Base-by-base conservation (phyloP, 2,797 vertebrate species). In the Onychomys leucogaster region DNA sequence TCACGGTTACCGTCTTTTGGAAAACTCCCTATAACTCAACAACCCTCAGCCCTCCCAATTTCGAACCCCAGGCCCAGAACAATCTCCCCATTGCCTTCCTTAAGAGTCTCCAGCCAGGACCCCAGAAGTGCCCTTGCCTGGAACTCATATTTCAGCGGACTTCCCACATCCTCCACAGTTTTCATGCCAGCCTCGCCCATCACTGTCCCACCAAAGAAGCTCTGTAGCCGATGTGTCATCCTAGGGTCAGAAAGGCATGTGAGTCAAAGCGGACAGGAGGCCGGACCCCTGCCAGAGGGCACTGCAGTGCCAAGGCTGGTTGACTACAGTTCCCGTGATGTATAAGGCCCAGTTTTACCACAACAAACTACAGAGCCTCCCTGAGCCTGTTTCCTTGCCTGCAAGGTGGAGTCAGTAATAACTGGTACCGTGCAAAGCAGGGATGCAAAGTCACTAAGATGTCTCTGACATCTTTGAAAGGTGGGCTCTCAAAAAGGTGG, bases 141-240 rank as follows among this genome's bases (percentile, higher is more conserved):
- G 96, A 99, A 99, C 91, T 98, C 99, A 25, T 99, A 99, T 97
- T 99, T 97, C 90, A 99, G 98, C 78, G 98, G 98, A 97, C 99
- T 99, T 96, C 99, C 99, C 80, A 99, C 99, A 67, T 99, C 99
- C 97, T 98, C 98, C 96, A 98, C 99, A 19, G 95, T 98, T 59
- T 97, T 98, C 99, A 99, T 99, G 97, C 99, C 99, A 0, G 99
- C 99, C 98, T 99, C 99, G 0, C 99, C 99, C 98, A 98, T 99
- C 98, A 99, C 99, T 4, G 90, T 93, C 19, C 99, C 99, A 19
- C 99, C 99, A 98, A 99, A 99, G 94, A 98, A 98, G 0, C 99
- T 99, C 94, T 98, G 98, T 61, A 98, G 89, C 17, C 86, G 2
- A 0, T 83, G 0, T 0, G 98, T 98, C 2, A 49, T 77, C 97